Evolutionary conservation across 2,888 invertebrate species (phyloP), one percentile per base, ranked within the genome.

Genomic region (Cordilura impudica): DNA sequence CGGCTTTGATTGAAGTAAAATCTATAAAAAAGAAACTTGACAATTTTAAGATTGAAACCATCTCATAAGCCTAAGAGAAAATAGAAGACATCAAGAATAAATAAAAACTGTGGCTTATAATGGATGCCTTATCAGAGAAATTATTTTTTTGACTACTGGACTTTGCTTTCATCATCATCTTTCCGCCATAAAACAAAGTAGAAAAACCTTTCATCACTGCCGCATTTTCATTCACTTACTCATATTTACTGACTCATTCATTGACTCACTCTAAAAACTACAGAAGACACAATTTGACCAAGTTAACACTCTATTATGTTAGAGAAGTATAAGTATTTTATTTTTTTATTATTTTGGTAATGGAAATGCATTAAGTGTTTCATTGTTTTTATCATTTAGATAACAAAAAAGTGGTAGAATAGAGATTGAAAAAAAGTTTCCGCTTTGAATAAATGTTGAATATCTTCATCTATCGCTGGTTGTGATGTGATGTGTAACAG

Each of bases 41-140:
- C 58, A 70, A 58, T 51, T 70, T 45, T 16, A 49, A 61, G 65
- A 60, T 60, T 23, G 31, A 26, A 18, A 14, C 3, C 14, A 66
- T 21, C 23, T 23, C 26, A n/a, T 4, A 39, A n/a, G 58, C n/a
- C 10, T 18, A 49, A 18, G 49, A 56, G 43, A 58, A 70, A 65
- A 49, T 49, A 75, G 63, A 63, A 65, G 69, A 43, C 69, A 76
- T 76, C 70, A 70, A 65, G 65, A 61, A 67, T 47, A 58, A 53
- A n/a, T 16, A 7, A 29, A 10, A 39, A 10, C n/a, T 4, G n/a
- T 39, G 26, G 51, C 47, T 63, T 56, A 83, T 87, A 87, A 87
- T 87, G 86, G 86, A 86, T 85, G 84, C 84, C 85, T 88, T 87
- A 88, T 87, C 88, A 82, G 72, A 81, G 72, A 83, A 85, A 85